Conservation (phyloP, 1,140 invertebrate species). For the Heterodera carotae region DNA sequence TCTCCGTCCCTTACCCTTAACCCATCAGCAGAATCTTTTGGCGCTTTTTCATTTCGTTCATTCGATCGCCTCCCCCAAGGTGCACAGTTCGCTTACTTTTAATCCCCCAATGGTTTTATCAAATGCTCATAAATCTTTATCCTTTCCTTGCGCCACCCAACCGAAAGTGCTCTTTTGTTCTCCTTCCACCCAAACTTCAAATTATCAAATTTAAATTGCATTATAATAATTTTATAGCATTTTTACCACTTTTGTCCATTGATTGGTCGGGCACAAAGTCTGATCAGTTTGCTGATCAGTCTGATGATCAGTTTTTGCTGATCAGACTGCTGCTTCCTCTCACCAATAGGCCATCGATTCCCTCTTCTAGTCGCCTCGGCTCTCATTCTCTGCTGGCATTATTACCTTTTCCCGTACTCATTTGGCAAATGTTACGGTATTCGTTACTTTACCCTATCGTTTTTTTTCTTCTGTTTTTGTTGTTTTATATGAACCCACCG, state of each 20-base stretch:
- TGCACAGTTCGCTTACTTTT: conserved; percentile 7
- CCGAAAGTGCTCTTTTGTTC: not conserved
- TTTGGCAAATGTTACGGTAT: not conserved
- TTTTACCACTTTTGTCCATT: not conserved
- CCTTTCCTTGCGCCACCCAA: not conserved
- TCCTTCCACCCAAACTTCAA: not conserved
- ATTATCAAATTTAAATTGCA: too few relatives aligned
- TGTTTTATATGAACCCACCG: not conserved
- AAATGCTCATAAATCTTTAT: not conserved
- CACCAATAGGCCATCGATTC: not conserved
- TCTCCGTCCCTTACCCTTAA: too few relatives aligned
- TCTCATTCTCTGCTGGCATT: not conserved
- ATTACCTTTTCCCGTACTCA: too few relatives aligned
- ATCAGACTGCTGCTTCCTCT: too few relatives aligned
- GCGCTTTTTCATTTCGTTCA: not conserved
- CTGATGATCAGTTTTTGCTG: too few relatives aligned
- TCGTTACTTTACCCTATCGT: not conserved
- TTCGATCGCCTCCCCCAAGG: too few relatives aligned
- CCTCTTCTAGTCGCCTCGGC: not conserved
- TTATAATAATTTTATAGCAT: too few relatives aligned
- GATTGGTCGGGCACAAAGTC: too few relatives aligned
- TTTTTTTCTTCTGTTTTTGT: not conserved
- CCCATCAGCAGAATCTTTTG: too few relatives aligned
- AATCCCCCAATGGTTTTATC: not conserved
- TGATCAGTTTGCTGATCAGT: too few relatives aligned